These are phyloP conservation scores for Synodontis membranacea DNA, from an alignment of 2,113 vertebrate genomes.

Conservation along the genomic window DNA sequence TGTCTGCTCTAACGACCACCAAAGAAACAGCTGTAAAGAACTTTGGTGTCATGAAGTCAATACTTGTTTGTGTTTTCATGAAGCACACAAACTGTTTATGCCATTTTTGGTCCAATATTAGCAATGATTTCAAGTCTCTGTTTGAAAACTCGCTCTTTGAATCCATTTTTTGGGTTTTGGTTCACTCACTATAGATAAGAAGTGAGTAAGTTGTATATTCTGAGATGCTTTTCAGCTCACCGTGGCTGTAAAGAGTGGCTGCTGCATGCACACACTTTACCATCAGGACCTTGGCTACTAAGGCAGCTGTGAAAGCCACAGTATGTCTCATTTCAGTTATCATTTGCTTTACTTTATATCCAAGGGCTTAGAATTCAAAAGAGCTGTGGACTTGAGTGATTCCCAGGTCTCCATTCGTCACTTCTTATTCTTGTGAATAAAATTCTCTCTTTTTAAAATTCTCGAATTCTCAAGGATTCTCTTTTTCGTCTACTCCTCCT, in stretches of 20 bases:
- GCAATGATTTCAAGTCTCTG: neutral
- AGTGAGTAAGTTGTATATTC: neutral
- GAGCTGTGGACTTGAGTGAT: neutral
- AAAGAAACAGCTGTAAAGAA: neutral
- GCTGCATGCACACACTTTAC: neutral
- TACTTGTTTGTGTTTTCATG: neutral
- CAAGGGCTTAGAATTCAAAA: neutral
- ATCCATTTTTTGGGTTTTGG: neutral
- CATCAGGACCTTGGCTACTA: neutral
- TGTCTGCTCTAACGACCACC: neutral
- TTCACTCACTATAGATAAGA: neutral
- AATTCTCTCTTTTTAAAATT: too few species aligned
- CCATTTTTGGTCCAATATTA: neutral
- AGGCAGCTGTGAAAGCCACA: too few species aligned
- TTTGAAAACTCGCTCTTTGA: neutral
- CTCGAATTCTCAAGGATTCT: too few species aligned
- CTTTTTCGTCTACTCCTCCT: constrained; percentile 45
- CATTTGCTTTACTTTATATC: neutral
- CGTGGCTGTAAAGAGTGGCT: neutral
- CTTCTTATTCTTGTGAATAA: constrained; percentile 70
- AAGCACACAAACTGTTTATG: neutral
- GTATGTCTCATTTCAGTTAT: neutral
- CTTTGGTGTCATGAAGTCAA: neutral
- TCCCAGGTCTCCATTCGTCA: neutral
- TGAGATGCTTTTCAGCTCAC: neutral